Percentiles rank a stretch among this genome's conserved stretches.
Evolutionary conservation across 1,140 invertebrate species (phyloP).

Genomic region (Eupeodes corollae): DNA sequence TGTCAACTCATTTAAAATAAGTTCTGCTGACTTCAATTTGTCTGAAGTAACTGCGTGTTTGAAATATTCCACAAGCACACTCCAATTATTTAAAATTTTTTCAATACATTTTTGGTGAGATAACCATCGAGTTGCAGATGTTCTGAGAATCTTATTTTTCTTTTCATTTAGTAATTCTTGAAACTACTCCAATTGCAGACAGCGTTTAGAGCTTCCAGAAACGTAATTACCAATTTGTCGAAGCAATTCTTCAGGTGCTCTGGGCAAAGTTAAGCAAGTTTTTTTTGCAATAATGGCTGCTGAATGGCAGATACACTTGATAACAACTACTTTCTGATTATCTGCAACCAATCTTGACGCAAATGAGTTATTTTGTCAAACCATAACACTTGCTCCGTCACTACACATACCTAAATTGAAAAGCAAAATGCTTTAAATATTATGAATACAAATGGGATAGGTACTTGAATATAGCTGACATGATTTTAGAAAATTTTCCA

Average conservation of each 20-base stretch:
- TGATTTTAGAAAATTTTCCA: too few species aligned
- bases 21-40: slow-evolving; percentile 1
- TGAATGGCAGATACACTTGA: slow-evolving; percentile 2
- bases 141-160: slow-evolving; percentile 1
- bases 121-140: background rate
- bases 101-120: slow-evolving; percentile 1
- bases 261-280: background rate
- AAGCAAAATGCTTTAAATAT: background rate
- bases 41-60: slow-evolving; percentile 1
- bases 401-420: slow-evolving; percentile 1
- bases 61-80: background rate
- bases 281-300: background rate
- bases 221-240: slow-evolving; percentile 1
- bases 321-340: background rate
- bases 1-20: slow-evolving; percentile 1
- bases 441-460: too few species aligned
- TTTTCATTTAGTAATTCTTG: background rate
- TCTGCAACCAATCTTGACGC: background rate
- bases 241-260: slow-evolving; percentile 1
- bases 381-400: background rate
- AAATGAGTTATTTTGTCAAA: background rate
- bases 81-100: background rate
- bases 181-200: background rate
- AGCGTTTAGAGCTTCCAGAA: slow-evolving; percentile 1
- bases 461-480: too few species aligned